These are phyloP conservation scores for Diachrysia chrysitis DNA, from an alignment of 2,888 invertebrate genomes.

Conservation along the genomic window DNA sequence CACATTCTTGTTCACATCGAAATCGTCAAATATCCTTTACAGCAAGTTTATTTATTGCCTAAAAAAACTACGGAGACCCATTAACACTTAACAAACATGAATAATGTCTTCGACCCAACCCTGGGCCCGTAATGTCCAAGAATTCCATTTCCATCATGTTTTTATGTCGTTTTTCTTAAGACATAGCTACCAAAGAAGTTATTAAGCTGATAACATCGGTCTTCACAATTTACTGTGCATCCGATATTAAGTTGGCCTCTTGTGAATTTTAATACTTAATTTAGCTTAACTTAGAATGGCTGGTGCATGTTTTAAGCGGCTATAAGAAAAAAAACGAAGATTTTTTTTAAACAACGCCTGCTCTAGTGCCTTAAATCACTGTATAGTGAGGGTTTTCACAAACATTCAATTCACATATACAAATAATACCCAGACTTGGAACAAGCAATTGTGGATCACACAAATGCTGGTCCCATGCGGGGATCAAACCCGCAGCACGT, in stretches of 20 bases:
- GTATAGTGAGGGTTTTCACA: no score
- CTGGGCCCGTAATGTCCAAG: slow-evolving; percentile 42
- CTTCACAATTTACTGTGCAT: slow-evolving; percentile 73
- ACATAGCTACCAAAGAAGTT: slow-evolving; percentile 80
- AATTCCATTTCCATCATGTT: slow-evolving; percentile 55
- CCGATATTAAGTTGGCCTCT: slow-evolving; percentile 71
- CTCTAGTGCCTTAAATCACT: no score
- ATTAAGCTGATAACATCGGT: slow-evolving; percentile 81
- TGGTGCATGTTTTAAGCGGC: slow-evolving; percentile 50
- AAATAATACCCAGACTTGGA: no score
- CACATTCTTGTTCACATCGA: slow-evolving; percentile 8
- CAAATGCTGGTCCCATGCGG: no score
- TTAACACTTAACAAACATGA: slow-evolving; percentile 63
- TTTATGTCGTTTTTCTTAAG: slow-evolving; percentile 64
- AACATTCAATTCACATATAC: no score
- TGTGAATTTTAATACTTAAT: slow-evolving; percentile 83
- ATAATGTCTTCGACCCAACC: slow-evolving; percentile 47
- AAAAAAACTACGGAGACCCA: slow-evolving; percentile 41
- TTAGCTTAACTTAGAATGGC: slow-evolving; percentile 61
- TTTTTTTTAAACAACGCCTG: no score
- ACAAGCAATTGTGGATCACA: no score
- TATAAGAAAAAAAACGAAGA: background rate
- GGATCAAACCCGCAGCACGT: no score
- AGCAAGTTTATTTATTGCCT: slow-evolving; percentile 36
- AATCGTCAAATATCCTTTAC: slow-evolving; percentile 17